A percentile compares a stretch with the other conserved stretches of the same genome.
Conservation (phyloP, 64 coral and sea anemone genomes). For the Stichodactyla helianthus region DNA sequence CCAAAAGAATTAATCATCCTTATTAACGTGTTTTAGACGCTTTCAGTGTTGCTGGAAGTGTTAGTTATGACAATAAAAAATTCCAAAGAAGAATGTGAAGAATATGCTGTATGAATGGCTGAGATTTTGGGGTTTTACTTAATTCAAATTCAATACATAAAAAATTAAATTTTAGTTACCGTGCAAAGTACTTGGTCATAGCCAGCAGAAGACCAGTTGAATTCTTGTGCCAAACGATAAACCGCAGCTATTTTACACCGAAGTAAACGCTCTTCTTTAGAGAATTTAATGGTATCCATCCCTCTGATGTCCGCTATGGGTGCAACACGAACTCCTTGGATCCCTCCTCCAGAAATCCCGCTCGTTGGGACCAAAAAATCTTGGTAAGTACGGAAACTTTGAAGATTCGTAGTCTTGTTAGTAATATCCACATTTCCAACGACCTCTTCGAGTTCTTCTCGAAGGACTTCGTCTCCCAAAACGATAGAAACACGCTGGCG, state of each 20-base stretch:
- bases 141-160: background rate
- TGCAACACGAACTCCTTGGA: background rate
- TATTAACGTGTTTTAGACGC: background rate
- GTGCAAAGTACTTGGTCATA: conserved; percentile 38
- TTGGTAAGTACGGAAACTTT: conserved; percentile 54
- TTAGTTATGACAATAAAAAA: background rate
- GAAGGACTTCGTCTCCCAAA: conserved; percentile 42
- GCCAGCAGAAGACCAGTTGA: conserved; percentile 32
- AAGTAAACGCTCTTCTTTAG: conserved; percentile 44
- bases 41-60: background rate
- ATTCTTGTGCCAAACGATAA: conserved; percentile 52
- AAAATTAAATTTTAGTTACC: conserved; percentile 5
- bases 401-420: conserved; percentile 2
- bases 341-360: conserved; percentile 4
- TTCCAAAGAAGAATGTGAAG: too few relatives aligned
- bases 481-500: conserved; percentile 59
- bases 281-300: conserved; percentile 35
- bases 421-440: conserved; percentile 16
- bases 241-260: conserved; percentile 54
- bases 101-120: background rate
- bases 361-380: conserved; percentile 63
- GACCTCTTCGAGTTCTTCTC: conserved; percentile 57
- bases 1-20: background rate
- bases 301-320: conserved; percentile 54
- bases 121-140: background rate